These are phyloP conservation scores for Oscheius sp. DNA, from an alignment of 2,888 invertebrate genomes.

Conservation along the genomic window DNA sequence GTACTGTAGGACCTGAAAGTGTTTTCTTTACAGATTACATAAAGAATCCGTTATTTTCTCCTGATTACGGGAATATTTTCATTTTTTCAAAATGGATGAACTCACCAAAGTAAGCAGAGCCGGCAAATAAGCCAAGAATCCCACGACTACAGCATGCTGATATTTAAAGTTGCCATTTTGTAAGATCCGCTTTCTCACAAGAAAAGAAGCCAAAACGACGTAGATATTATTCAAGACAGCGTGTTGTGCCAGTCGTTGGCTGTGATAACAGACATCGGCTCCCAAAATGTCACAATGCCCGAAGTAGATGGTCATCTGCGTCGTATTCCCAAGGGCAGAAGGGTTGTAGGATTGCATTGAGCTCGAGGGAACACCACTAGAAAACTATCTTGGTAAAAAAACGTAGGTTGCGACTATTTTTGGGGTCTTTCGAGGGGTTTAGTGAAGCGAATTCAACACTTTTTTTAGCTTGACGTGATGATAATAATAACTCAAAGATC, in stretches of 20 bases:
- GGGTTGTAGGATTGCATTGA: too few relatives aligned
- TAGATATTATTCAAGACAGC: background rate
- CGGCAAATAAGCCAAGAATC: background rate
- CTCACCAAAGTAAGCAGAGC: background rate
- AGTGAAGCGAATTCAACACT: background rate
- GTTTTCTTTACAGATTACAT: too few relatives aligned
- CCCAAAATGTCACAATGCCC: background rate
- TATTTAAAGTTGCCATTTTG: background rate
- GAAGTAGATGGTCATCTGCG: constrained; percentile 5
- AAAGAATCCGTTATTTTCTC: too few relatives aligned
- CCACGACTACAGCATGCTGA: background rate
- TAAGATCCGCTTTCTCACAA: background rate
- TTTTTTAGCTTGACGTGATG: too few relatives aligned
- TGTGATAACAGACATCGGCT: background rate
- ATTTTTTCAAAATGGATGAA: too few relatives aligned
- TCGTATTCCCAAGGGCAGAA: too few relatives aligned
- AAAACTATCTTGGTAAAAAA: too few relatives aligned
- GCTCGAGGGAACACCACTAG: too few relatives aligned
- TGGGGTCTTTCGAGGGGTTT: background rate
- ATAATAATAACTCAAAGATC: too few relatives aligned
- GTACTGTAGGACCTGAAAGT: constrained; percentile 3
- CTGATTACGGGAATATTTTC: too few relatives aligned
- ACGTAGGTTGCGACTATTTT: background rate
- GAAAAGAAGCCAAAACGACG: constrained; percentile 6
- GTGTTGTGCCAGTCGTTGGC: constrained; percentile 1